Conservation (phyloP, 2,797 vertebrate genomes). For the Hypotaenidia okinawae region DNA sequence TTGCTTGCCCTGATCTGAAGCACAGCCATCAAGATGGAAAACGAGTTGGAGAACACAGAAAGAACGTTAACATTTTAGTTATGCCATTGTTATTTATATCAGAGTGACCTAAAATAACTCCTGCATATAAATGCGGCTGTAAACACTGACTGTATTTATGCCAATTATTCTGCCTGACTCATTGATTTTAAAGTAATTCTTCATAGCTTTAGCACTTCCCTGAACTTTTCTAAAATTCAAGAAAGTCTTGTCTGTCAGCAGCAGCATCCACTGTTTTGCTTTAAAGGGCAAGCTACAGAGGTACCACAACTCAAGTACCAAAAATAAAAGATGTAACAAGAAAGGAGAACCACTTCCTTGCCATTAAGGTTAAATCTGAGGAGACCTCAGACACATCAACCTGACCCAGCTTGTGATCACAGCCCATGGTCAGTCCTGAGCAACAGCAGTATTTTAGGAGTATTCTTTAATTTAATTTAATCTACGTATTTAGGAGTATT, state of each 20-base stretch:
- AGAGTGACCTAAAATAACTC: constrained; percentile 3
- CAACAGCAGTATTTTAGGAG: neutral
- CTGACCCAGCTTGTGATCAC: too few species aligned
- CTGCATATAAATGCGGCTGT: neutral
- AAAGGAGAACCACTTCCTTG: neutral
- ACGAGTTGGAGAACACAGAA: neutral
- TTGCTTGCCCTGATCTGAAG: neutral
- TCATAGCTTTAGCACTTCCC: neutral
- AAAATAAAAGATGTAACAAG: neutral
- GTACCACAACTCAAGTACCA: neutral
- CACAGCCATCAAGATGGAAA: neutral
- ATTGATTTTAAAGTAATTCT: neutral
- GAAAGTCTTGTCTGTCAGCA: neutral
- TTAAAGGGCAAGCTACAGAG: neutral
- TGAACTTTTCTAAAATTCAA: neutral
- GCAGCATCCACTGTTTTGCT: neutral
- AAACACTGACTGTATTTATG: constrained; percentile 1
- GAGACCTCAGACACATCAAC: neutral
- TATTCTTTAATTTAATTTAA: too few species aligned
- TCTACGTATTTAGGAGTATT: too few species aligned
- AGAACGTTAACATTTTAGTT: neutral
- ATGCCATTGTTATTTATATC: constrained; percentile 15
- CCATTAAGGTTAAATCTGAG: neutral
- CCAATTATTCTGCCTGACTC: neutral
- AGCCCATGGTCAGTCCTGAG: neutral